Evolutionary conservation across 2,113 vertebrate genomes (phyloP).

Genomic region (Phrynocephalus versicolor): DNA sequence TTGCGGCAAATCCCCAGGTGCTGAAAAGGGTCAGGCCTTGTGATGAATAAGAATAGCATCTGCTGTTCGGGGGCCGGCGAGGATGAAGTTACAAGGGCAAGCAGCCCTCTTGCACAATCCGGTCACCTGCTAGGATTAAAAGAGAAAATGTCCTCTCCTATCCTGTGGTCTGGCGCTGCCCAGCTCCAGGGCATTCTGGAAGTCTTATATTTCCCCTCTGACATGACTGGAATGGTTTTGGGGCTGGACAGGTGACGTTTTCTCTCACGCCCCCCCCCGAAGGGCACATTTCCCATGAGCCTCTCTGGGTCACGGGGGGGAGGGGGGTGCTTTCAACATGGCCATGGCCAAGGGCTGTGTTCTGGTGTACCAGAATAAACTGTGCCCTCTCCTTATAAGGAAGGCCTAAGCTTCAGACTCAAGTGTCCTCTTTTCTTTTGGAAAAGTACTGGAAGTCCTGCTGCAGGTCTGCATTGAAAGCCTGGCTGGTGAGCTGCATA

Average conservation of each 20-base stretch:
- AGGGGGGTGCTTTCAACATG: neutral
- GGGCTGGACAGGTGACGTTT: neutral
- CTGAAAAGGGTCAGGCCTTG: neutral
- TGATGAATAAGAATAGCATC: slow-evolving; percentile 16
- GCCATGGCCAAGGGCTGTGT: neutral
- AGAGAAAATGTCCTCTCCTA: neutral
- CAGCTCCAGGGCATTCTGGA: rapidly evolving
- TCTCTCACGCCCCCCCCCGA: rapidly evolving
- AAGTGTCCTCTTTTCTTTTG: neutral
- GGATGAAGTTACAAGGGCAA: neutral
- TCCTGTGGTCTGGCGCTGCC: rapidly evolving
- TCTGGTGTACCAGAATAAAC: neutral
- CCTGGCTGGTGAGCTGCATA: neutral
- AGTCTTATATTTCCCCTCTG: neutral
- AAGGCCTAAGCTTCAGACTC: neutral
- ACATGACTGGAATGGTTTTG: neutral
- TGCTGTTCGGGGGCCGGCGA: neutral
- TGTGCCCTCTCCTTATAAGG: neutral
- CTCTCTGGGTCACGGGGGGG: neutral
- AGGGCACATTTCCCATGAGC: neutral
- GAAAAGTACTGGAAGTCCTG: neutral
- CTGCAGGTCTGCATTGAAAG: neutral
- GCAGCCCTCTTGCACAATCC: neutral
- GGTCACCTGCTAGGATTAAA: slow-evolving; percentile 13
- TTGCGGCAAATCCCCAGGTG: neutral